Evolutionary conservation across 2,888 invertebrate species (phyloP).

Genomic region (Eledona agricola): DNA sequence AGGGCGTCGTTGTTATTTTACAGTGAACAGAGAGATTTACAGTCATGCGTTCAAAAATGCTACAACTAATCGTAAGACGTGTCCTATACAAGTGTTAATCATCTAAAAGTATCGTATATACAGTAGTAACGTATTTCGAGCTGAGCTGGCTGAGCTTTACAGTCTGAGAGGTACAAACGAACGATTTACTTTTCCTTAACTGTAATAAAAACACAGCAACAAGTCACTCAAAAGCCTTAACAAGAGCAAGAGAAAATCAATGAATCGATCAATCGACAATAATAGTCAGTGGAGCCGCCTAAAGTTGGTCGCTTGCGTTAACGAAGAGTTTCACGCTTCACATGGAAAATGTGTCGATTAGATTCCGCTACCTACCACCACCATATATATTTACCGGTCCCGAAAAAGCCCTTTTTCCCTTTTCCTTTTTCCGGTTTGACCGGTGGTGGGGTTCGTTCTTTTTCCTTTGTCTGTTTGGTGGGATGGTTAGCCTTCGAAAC

Average conservation of each 20-base stretch:
- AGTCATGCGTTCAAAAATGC: conserved; percentile 45
- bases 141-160: conserved; percentile 11
- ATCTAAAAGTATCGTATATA: conserved; percentile 48
- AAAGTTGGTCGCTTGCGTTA: conserved; percentile 39
- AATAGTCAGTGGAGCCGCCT: conserved; percentile 38
- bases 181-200: conserved; percentile 30
- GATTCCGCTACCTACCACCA: conserved; percentile 71
- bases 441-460: conserved; percentile 65
- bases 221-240: conserved; percentile 51
- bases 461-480: conserved; percentile 43
- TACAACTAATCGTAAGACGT: conserved; percentile 38
- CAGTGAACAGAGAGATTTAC: conserved; percentile 28
- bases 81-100: conserved; percentile 35
- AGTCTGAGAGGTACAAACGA: conserved; percentile 12
- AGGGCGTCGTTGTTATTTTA: conserved; percentile 40
- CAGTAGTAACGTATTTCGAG: conserved; percentile 32
- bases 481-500: conserved; percentile 55
- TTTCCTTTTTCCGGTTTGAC: conserved; percentile 68
- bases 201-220: conserved; percentile 41
- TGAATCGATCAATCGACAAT: too few relatives aligned
- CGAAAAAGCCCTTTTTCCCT: conserved; percentile 85
- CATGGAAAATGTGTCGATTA: conserved; percentile 52
- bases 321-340: conserved; percentile 56
- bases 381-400: conserved; percentile 84
- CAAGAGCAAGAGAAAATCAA: conserved; percentile 47